Conservation (phyloP, 2,888 invertebrate genomes). For the Nymphalis urticae region DNA sequence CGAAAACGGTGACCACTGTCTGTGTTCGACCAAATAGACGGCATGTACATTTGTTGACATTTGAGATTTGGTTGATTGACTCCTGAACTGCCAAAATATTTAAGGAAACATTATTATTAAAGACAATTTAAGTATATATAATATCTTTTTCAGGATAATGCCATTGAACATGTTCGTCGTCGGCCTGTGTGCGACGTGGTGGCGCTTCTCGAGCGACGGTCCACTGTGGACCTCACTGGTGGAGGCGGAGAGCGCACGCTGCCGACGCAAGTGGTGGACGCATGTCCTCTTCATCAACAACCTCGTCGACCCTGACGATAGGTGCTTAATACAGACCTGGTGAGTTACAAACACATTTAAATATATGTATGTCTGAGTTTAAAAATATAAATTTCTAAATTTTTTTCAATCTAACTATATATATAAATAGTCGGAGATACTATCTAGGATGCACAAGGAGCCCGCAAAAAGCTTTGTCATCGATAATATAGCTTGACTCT, state of each 20-base stretch:
- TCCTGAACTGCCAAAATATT: background rate
- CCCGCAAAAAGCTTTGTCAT: no score
- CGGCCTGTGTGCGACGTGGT: conserved; percentile 44
- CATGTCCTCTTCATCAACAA: conserved; percentile 45
- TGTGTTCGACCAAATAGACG: no score
- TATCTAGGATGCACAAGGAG: no score
- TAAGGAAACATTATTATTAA: no score
- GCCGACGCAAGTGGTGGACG: conserved; percentile 45
- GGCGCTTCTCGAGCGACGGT: conserved; percentile 37
- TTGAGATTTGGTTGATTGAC: no score
- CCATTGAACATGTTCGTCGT: conserved; percentile 43
- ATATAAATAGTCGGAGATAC: no score
- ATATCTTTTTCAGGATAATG: conserved; percentile 38
- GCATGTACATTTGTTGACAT: no score
- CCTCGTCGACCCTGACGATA: conserved; percentile 37
- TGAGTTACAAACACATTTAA: conserved; percentile 34
- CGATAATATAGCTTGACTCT: no score
- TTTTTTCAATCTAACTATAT: no score
- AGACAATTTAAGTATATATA: background rate
- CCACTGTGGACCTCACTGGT: conserved; percentile 42
- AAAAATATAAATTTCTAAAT: background rate
- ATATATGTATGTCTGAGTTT: background rate
- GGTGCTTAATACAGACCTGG: conserved; percentile 45
- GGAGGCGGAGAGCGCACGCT: conserved; percentile 40
- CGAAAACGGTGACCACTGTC: no score